A percentile compares a stretch with the other conserved stretches of the same genome.
phyloP scores from a whole-genome alignment of 2,797 vertebrate genomes.

The Sebastes elongatus region DNA sequence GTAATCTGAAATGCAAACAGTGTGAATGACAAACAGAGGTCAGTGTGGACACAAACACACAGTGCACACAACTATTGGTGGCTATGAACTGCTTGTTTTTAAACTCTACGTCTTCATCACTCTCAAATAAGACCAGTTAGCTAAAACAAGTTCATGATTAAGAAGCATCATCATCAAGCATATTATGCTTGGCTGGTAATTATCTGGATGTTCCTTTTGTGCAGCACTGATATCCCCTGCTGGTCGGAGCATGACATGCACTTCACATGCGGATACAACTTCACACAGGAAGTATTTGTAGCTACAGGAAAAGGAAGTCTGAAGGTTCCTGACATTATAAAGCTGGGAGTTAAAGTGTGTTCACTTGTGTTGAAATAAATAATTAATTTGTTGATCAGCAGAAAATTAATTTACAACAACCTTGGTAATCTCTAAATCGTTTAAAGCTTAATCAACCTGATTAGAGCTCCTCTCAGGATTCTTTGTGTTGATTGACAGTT shows the following conservation, averaged over 20 bases:
- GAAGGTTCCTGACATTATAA: background rate
- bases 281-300: background rate
- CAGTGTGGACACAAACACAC: background rate
- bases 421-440: too few species aligned
- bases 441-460: too few species aligned
- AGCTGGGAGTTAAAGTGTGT: background rate
- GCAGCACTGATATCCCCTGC: constrained; percentile 47
- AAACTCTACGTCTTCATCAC: background rate
- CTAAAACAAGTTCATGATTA: background rate
- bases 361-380: background rate
- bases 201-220: background rate
- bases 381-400: background rate
- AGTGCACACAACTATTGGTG: background rate
- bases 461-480: too few species aligned
- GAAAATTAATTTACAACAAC: background rate
- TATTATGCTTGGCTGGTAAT: too few species aligned
- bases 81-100: background rate
- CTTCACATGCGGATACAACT: background rate
- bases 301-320: background rate
- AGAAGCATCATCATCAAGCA: background rate
- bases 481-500: too few species aligned
- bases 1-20: background rate
- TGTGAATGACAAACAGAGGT: background rate
- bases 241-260: constrained; percentile 17
- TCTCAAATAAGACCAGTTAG: background rate